These are phyloP conservation scores for Nasonia vitripennis DNA, from an alignment of 1,140 invertebrate species.

Conservation along the genomic window DNA sequence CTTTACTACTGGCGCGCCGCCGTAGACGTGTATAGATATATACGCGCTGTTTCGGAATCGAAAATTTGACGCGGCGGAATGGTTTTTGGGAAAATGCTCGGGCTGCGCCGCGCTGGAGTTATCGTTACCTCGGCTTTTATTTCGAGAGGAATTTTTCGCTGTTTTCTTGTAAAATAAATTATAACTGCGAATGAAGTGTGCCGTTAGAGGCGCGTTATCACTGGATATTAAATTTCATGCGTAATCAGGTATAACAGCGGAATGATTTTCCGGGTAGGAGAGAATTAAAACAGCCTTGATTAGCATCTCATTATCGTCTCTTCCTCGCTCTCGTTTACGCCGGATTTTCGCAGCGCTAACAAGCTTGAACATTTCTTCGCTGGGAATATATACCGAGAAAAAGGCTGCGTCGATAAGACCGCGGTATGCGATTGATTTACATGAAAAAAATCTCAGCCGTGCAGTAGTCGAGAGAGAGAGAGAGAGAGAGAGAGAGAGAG, in stretches of 20 bases:
- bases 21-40: background rate
- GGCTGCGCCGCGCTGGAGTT: background rate
- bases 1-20: background rate
- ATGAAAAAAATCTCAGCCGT: slow-evolving; percentile 22
- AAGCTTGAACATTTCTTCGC: too few relatives aligned
- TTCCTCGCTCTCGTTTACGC: slow-evolving; percentile 2
- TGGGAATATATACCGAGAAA: background rate
- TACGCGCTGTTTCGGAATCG: background rate
- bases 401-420: background rate
- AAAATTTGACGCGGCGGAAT: slow-evolving; percentile 25
- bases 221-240: background rate
- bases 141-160: slow-evolving; percentile 7
- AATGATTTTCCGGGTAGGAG: background rate
- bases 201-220: background rate
- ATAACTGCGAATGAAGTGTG: too few relatives aligned
- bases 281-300: slow-evolving; percentile 23
- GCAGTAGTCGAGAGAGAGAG: background rate
- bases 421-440: slow-evolving; percentile 3
- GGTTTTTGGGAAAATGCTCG: background rate
- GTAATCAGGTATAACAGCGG: slow-evolving; percentile 6
- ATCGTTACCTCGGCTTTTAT: background rate
- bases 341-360: background rate
- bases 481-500: background rate
- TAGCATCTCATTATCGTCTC: slow-evolving; percentile 41
- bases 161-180: background rate